Percentiles rank a stretch among this genome's conserved stretches.
phyloP scores from a whole-genome alignment of 2,113 vertebrate genomes.

The Phodopus roborovskii region DNA sequence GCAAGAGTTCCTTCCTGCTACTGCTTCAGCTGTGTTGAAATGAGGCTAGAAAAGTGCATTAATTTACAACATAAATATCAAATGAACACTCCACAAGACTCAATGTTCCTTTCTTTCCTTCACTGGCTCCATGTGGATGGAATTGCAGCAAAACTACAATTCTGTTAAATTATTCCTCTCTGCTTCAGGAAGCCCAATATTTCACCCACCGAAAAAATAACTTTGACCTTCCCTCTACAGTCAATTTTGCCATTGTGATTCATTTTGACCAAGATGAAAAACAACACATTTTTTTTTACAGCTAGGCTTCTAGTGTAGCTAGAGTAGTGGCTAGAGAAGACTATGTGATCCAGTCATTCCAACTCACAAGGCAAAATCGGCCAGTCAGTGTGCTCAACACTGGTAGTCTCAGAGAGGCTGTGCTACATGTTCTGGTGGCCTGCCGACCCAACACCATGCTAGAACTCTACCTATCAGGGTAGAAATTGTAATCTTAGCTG shows the following conservation, averaged over 20 bases:
- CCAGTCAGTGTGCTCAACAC: background rate
- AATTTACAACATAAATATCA: conserved; percentile 66
- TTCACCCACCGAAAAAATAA: conserved; percentile 43
- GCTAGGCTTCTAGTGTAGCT: background rate
- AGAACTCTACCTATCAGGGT: background rate
- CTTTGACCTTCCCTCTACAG: conserved; percentile 6
- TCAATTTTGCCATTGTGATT: conserved; percentile 44
- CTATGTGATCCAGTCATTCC: background rate
- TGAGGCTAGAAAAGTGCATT: conserved; percentile 72
- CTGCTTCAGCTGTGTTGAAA: conserved; percentile 47
- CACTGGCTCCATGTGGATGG: conserved; percentile 61
- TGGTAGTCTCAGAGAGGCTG: background rate
- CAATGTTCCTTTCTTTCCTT: conserved; percentile 76
- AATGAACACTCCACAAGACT: conserved; percentile 59
- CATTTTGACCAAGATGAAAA: conserved; percentile 19
- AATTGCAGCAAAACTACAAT: conserved; percentile 58
- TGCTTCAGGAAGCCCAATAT: conserved; percentile 48
- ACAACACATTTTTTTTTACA: conserved; percentile 8
- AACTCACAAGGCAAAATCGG: background rate
- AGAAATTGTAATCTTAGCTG: background rate
- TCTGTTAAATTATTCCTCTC: conserved; percentile 51
- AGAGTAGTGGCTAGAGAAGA: background rate
- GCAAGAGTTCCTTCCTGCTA: conserved; percentile 4
- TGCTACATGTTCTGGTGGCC: background rate
- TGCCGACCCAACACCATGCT: fast-evolving